Conservation (phyloP, 2,113 vertebrate species). For the Neodon shergylaensis region DNA sequence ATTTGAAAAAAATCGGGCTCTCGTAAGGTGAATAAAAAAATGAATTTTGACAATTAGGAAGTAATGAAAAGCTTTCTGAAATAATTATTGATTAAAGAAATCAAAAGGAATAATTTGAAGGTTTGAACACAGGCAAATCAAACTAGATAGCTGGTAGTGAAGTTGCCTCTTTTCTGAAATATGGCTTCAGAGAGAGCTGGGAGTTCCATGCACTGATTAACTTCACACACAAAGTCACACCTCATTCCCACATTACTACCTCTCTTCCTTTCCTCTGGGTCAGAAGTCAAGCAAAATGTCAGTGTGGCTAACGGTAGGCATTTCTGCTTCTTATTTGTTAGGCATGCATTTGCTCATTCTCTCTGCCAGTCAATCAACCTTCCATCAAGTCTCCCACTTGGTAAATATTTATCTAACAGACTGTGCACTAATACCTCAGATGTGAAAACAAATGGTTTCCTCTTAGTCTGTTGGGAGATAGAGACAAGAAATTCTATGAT, state of each 20-base stretch:
- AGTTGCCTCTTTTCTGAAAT: constrained; percentile 26
- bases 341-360: background rate
- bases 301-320: background rate
- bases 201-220: constrained; percentile 53
- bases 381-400: background rate
- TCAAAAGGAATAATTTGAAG: constrained; percentile 75
- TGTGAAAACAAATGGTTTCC: background rate
- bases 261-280: background rate
- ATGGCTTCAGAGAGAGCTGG: constrained; percentile 51
- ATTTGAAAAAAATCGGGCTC: constrained; percentile 75
- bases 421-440: background rate
- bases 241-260: background rate
- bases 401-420: constrained; percentile 17
- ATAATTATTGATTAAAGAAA: constrained; percentile 79
- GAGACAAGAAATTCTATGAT: background rate
- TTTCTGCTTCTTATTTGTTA: background rate
- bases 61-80: constrained; percentile 79
- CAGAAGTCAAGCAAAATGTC: constrained; percentile 41
- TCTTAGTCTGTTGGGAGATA: background rate
- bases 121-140: constrained; percentile 75
- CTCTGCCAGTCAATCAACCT: background rate
- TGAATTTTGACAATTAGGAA: constrained; percentile 80
- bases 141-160: constrained; percentile 43
- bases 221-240: background rate
- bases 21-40: constrained; percentile 76